Evolutionary conservation across 92 coral and sea anemone genomes (phyloP).

Genomic region (Phymanthus crucifer): DNA sequence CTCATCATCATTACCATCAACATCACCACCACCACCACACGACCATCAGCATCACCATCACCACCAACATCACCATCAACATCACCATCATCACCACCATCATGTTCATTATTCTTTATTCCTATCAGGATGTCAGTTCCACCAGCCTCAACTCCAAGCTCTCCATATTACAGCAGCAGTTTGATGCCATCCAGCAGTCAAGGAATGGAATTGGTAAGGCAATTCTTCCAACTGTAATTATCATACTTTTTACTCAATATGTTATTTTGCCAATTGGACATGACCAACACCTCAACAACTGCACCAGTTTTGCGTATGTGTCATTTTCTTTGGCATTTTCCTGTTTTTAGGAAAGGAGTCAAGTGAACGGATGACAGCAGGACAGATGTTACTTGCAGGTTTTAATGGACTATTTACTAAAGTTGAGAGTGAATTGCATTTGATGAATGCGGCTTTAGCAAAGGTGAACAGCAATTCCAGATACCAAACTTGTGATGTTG

Average conservation of each 20-base stretch:
- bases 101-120: background rate
- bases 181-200: constrained; percentile 39
- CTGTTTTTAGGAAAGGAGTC: constrained; percentile 43
- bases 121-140: background rate
- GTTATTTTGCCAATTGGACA: background rate
- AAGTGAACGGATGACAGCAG: constrained; percentile 82
- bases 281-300: too few relatives aligned
- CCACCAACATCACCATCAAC: too few relatives aligned
- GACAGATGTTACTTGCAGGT: constrained; percentile 97
- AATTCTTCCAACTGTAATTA: background rate
- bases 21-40: too few relatives aligned
- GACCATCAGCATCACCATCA: too few relatives aligned
- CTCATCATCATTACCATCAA: too few relatives aligned
- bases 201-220: constrained; percentile 30
- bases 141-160: constrained; percentile 18
- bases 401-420: constrained; percentile 96
- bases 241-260: background rate
- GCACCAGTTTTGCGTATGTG: too few relatives aligned
- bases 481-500: constrained; percentile 57
- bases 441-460: constrained; percentile 64
- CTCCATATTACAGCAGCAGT: constrained; percentile 20
- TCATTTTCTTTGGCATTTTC: background rate
- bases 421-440: constrained; percentile 82
- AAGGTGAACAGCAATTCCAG: constrained; percentile 53
- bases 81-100: too few relatives aligned